Percentiles rank a stretch among this genome's conserved stretches.
These are phyloP conservation scores for Stegodyphus mimosarum DNA, from an alignment of 1,140 invertebrate species.

Conservation along the genomic window DNA sequence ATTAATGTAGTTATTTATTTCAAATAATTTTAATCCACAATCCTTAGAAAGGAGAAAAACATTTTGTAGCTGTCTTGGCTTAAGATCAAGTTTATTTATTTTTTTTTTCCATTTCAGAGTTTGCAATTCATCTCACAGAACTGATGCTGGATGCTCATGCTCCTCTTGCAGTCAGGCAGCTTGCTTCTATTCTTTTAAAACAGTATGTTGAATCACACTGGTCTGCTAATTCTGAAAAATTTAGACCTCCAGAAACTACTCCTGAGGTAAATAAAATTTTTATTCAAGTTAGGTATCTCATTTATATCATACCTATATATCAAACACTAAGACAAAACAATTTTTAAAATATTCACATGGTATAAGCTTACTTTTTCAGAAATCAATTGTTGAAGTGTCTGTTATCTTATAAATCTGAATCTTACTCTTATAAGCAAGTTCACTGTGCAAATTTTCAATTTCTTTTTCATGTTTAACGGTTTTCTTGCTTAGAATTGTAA, in stretches of 20 bases:
- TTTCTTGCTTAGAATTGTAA: too few relatives aligned
- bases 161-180: constrained; percentile 76
- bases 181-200: constrained; percentile 80
- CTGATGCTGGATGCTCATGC: constrained; percentile 78
- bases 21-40: too few relatives aligned
- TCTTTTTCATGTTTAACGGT: too few relatives aligned
- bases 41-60: not conserved
- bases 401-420: too few relatives aligned
- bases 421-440: too few relatives aligned
- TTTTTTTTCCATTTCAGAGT: constrained; percentile 71
- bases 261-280: constrained; percentile 62
- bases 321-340: too few relatives aligned
- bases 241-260: constrained; percentile 74
- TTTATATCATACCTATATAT: too few relatives aligned
- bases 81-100: not conserved
- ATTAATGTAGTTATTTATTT: too few relatives aligned
- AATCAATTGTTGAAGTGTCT: too few relatives aligned
- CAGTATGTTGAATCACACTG: constrained; percentile 83
- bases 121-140: constrained; percentile 80
- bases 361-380: too few relatives aligned
- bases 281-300: not conserved
- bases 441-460: too few relatives aligned
- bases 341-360: too few relatives aligned
- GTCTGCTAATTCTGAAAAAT: constrained; percentile 74
- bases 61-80: not conserved